These are phyloP conservation scores for Abscondita cerata DNA, from an alignment of 2,888 invertebrate genomes.

Conservation along the genomic window DNA sequence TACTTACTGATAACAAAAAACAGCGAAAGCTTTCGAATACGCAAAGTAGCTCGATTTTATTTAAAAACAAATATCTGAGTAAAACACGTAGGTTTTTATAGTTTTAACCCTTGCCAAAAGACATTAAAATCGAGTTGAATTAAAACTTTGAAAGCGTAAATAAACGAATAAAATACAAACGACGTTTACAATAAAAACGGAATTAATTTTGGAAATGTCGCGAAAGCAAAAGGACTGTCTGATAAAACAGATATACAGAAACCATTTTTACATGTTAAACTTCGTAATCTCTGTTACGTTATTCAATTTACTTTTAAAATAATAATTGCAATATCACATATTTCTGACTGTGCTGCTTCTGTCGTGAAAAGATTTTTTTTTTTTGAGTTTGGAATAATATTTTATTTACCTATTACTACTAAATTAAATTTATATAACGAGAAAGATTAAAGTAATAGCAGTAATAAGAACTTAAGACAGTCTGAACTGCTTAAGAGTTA, in stretches of 20 bases:
- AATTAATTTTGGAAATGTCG: slow-evolving; percentile 15
- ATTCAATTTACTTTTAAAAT: slow-evolving; percentile 12
- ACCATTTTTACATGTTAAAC: slow-evolving; percentile 15
- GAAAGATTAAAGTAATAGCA: slow-evolving; percentile 47
- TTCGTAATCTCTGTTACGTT: slow-evolving; percentile 13
- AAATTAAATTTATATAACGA: slow-evolving; percentile 42
- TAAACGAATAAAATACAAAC: slow-evolving; percentile 13
- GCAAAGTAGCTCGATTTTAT: no score
- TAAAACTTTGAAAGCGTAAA: not conserved
- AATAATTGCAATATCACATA: not conserved
- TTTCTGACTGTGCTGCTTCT: not conserved
- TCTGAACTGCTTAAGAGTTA: slow-evolving; percentile 34
- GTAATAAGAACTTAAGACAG: slow-evolving; percentile 43
- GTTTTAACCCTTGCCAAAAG: not conserved
- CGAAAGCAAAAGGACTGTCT: slow-evolving; percentile 10
- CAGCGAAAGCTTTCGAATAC: no score
- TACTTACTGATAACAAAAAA: no score
- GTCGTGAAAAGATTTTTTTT: not conserved
- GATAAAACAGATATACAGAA: slow-evolving; percentile 19
- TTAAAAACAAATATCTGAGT: no score
- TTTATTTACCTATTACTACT: slow-evolving; percentile 34
- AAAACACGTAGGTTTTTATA: no score
- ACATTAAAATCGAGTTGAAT: slow-evolving; percentile 2
- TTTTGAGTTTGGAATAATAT: not conserved
- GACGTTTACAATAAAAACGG: slow-evolving; percentile 8